phyloP scores from a whole-genome alignment of 1,140 invertebrate genomes.

The Cepaea nemoralis region DNA sequence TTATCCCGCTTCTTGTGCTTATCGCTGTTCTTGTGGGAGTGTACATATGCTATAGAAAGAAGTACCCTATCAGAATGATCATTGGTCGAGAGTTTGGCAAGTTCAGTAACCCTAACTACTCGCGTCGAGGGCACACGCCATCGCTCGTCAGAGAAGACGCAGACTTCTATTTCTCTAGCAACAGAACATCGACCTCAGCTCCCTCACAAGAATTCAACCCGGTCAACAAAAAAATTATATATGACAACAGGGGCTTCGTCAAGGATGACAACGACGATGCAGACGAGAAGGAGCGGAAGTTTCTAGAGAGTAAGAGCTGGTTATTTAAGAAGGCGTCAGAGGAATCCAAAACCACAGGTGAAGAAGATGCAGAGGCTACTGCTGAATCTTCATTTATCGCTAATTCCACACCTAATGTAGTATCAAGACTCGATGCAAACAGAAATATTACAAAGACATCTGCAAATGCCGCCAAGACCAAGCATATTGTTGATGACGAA shows the following conservation, averaged over 20 bases:
- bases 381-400: background rate
- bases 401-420: background rate
- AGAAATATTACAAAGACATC: background rate
- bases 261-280: constrained; percentile 28
- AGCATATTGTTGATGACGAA: background rate
- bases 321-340: constrained; percentile 39
- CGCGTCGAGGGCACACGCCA: constrained; percentile 43
- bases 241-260: constrained; percentile 32
- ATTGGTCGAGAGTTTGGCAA: constrained; percentile 69
- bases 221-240: background rate
- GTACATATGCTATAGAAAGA: constrained; percentile 62
- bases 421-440: too few relatives aligned
- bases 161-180: constrained; percentile 43
- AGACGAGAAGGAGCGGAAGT: constrained; percentile 43
- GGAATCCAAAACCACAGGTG: background rate
- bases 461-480: background rate
- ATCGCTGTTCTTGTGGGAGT: constrained; percentile 33
- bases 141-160: constrained; percentile 50
- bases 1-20: constrained; percentile 46
- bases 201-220: background rate
- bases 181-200: constrained; percentile 3
- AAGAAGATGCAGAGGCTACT: too few relatives aligned
- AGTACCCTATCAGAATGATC: constrained; percentile 68
- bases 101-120: constrained; percentile 70
- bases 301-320: constrained; percentile 39